A percentile compares a stretch with the other conserved stretches of the same genome.
Evolutionary conservation across 1,140 invertebrate species (phyloP).

Genomic region (Drosophila takahashii): DNA sequence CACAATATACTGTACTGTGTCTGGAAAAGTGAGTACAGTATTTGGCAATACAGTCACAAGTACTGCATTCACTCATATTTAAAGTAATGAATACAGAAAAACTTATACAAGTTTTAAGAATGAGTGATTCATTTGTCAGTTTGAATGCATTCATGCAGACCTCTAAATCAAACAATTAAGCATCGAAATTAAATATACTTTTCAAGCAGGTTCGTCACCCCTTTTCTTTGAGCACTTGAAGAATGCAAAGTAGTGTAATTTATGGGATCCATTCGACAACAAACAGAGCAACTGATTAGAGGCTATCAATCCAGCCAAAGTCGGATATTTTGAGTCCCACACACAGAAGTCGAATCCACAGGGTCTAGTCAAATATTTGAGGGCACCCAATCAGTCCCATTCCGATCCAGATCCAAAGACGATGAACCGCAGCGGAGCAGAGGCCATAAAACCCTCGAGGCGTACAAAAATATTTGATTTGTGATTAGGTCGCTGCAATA

Average conservation of each 20-base stretch:
- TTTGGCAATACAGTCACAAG: too few relatives aligned
- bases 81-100: too few relatives aligned
- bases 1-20: too few relatives aligned
- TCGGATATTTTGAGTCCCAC: slow-evolving; percentile 21
- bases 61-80: too few relatives aligned
- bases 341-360: slow-evolving; percentile 36
- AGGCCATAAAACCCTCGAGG: slow-evolving; percentile 60
- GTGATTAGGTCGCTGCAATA: slow-evolving; percentile 63
- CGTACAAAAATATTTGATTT: slow-evolving; percentile 77
- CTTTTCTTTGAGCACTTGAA: slow-evolving; percentile 8
- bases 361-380: slow-evolving; percentile 67
- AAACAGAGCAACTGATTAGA: slow-evolving; percentile 68
- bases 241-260: slow-evolving; percentile 58
- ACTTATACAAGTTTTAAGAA: too few relatives aligned
- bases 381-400: slow-evolving; percentile 53
- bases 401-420: slow-evolving; percentile 28
- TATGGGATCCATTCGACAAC: slow-evolving; percentile 40
- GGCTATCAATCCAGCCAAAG: slow-evolving; percentile 44
- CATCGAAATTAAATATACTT: slow-evolving; percentile 41
- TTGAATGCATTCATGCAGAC: too few relatives aligned
- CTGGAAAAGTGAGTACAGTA: too few relatives aligned
- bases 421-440: slow-evolving; percentile 54
- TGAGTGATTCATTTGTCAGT: too few relatives aligned
- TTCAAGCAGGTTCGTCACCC: slow-evolving; percentile 35
- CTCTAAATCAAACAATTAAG: slow-evolving; percentile 76